A percentile compares a stretch with the other conserved stretches of the same genome.
phyloP scores from a whole-genome alignment of 2,888 invertebrate species.

The Mycalesis mineus region DNA sequence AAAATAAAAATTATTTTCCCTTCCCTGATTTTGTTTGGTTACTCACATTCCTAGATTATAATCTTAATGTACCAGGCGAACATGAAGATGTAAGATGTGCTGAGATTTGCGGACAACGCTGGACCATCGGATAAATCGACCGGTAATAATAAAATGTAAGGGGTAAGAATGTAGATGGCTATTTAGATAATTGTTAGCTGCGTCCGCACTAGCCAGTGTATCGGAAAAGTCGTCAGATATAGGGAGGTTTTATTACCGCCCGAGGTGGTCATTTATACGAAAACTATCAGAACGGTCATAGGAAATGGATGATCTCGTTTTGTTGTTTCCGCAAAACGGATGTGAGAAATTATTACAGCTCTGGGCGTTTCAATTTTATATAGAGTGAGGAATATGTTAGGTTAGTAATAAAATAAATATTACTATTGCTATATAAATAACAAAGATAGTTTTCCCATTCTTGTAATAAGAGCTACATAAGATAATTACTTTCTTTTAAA shows the following conservation, averaged over 20 bases:
- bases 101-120: conserved; percentile 65
- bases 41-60: conserved; percentile 47
- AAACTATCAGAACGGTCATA: conserved; percentile 63
- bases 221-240: conserved; percentile 70
- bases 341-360: conserved; percentile 28
- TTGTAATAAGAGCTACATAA: too few relatives aligned
- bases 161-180: conserved; percentile 79
- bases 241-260: conserved; percentile 64
- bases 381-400: neutral
- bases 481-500: too few relatives aligned
- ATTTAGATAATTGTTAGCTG: conserved; percentile 78
- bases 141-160: conserved; percentile 79
- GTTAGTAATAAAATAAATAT: too few relatives aligned
- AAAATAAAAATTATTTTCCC: too few relatives aligned
- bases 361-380: conserved; percentile 2
- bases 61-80: conserved; percentile 72
- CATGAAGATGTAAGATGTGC: conserved; percentile 56
- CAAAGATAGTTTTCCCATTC: too few relatives aligned
- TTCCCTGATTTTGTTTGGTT: conserved; percentile 55
- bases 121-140: conserved; percentile 72
- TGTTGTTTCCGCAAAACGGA: conserved; percentile 43
- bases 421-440: too few relatives aligned
- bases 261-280: conserved; percentile 72
- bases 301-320: conserved; percentile 64
- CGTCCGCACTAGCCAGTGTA: conserved; percentile 68